A percentile compares a stretch with the other conserved stretches of the same genome.
phyloP scores from a whole-genome alignment of 2,797 vertebrate species.

The Loriculus beryllinus region DNA sequence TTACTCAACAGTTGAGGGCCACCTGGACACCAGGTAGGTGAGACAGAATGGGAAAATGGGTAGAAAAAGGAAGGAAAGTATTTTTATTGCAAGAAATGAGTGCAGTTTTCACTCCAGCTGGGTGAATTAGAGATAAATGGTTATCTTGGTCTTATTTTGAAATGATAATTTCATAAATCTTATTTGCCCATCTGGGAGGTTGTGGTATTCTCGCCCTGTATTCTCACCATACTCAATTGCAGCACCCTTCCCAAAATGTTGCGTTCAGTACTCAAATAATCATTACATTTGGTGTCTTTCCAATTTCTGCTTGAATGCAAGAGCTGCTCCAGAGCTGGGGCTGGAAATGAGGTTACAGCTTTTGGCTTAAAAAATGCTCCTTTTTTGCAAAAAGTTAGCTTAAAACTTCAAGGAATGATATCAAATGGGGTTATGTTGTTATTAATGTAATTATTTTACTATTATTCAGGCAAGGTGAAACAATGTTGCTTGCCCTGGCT shows the following conservation, averaged over 20 bases:
- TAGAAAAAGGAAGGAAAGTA: neutral
- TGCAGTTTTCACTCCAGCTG: neutral
- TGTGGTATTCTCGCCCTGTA: fast-evolving
- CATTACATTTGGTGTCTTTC: neutral
- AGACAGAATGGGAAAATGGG: neutral
- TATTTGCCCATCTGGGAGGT: neutral
- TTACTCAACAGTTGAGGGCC: neutral
- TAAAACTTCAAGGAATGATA: neutral
- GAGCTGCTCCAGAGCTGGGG: neutral
- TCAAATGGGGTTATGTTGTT: neutral
- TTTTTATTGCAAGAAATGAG: neutral
- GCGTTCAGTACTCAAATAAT: neutral
- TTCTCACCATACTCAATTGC: fast-evolving
- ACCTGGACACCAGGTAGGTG: neutral
- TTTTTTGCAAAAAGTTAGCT: neutral
- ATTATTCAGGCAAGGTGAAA: neutral
- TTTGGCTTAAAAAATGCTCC: neutral
- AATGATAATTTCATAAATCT: neutral
- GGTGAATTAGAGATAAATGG: neutral
- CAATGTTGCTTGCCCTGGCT: fast-evolving
- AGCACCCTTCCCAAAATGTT: neutral
- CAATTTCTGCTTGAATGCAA: neutral
- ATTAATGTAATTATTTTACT: neutral
- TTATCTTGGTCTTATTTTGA: neutral
- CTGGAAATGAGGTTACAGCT: neutral